These are phyloP conservation scores for Halocynthia roretzi DNA, from an alignment of 23 tunicate genomes.

Conservation along the genomic window DNA sequence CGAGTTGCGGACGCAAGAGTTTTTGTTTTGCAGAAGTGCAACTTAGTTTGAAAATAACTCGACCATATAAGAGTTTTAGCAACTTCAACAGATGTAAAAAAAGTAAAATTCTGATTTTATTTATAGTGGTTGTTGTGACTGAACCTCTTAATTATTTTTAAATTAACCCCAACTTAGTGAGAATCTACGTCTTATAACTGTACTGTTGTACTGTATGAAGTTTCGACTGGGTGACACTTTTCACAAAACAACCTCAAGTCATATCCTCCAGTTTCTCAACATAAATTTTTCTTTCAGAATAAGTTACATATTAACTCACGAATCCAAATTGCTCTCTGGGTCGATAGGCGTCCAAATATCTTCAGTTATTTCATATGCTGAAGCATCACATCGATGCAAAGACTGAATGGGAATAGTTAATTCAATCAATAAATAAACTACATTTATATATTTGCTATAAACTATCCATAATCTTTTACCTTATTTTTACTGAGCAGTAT, in stretches of 20 bases:
- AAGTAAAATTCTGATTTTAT: not conserved
- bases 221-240: no score
- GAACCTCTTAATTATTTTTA: not conserved
- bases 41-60: no score
- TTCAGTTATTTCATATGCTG: constrained; percentile 35
- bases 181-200: no score
- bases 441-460: not conserved
- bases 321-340: constrained; percentile 24
- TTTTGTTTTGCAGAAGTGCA: no score
- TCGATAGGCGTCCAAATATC: constrained; percentile 63
- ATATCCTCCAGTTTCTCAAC: no score
- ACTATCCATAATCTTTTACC: not conserved
- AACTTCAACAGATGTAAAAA: no score
- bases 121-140: not conserved
- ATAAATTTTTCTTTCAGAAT: no score
- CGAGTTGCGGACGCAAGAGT: no score
- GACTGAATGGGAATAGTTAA: not conserved
- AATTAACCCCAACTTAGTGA: no score
- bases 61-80: no score
- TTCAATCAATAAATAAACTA: not conserved
- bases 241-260: no score
- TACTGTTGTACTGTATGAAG: no score
- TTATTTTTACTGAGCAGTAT: constrained; percentile 29
- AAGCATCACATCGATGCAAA: constrained; percentile 53
- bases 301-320: not conserved